Evolutionary conservation across 2,797 vertebrate genomes (phyloP), one percentile per base, ranked within the genome.

Genomic region (Xyrichtys novacula): DNA sequence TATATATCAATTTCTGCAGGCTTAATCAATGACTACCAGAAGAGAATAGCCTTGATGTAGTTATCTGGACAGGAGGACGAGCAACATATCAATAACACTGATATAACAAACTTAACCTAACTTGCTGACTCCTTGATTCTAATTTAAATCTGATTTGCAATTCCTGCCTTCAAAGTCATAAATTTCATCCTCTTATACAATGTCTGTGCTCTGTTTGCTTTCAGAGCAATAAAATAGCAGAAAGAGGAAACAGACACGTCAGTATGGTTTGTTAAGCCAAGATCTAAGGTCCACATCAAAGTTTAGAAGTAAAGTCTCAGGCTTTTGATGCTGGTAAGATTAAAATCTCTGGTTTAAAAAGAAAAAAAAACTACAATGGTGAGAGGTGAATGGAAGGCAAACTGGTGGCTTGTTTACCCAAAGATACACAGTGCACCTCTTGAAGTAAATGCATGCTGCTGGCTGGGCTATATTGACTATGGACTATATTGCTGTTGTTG

Each of bases 1-100:
- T n/a, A n/a, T n/a, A n/a, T n/a, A n/a, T n/a, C n/a, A n/a, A n/a
- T n/a, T n/a, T 47, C 23, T 36, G 26, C 39, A 50, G 29, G 49
- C 38, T 76, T 76, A 73, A 88, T 84, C 74, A 60, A 32, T n/a
- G 58, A 42, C 49, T 54, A 44, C 5, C 7, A 36, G 39, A 58
- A 60, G 61, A 65, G 68, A 71, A 86, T 61, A 34, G 54, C 28
- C 71, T 75, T 17, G 28, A 34, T 56, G 25, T 55, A 70, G 66
- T 74, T 10, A 64, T 31, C n/a, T 54, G 10, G 52, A 38, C 2
- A 38, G 59, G 49, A 38, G 43, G 58, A 64, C 68, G 58, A 78
- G 42, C 20, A 15, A n/a, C n/a, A n/a, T n/a, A n/a, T n/a, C n/a
- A n/a, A n/a, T n/a, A n/a, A n/a, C n/a, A n/a, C n/a, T n/a, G n/a